These are phyloP conservation scores for Drosophila baimaii DNA, from an alignment of 1,140 invertebrate genomes.

Conservation along the genomic window DNA sequence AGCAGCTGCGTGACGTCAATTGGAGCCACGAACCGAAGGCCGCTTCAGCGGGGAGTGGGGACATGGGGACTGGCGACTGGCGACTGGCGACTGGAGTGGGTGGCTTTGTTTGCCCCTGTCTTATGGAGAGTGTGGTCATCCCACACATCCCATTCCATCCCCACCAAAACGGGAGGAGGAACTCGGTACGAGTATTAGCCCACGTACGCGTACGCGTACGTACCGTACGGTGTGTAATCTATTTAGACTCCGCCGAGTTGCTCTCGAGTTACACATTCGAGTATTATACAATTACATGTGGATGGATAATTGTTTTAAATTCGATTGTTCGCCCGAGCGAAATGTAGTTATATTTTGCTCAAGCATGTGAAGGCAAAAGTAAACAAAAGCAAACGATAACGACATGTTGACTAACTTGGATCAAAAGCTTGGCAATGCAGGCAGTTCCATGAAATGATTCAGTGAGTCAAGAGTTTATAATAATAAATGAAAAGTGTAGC, in stretches of 20 bases:
- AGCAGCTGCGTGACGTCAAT: conserved; percentile 73
- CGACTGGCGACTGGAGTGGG: conserved; percentile 3
- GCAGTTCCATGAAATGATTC: conserved; percentile 8
- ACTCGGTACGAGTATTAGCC: conserved; percentile 31
- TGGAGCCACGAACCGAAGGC: conserved; percentile 34
- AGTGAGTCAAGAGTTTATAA: neutral
- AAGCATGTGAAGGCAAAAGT: conserved; percentile 6
- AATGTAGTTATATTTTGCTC: conserved; percentile 21
- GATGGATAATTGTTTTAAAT: conserved; percentile 44
- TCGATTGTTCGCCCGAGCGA: conserved; percentile 13
- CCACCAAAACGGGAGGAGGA: conserved; percentile 13
- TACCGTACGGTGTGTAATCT: conserved; percentile 25
- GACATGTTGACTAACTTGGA: conserved; percentile 8
- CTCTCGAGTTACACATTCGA: conserved; percentile 17
- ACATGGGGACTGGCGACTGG: conserved; percentile 4
- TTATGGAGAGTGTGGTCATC: conserved; percentile 43
- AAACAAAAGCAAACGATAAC: conserved; percentile 14
- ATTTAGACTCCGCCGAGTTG: conserved; percentile 21
- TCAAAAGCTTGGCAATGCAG: neutral
- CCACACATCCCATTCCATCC: conserved; percentile 20
- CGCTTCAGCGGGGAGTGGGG: conserved; percentile 1
- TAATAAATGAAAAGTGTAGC: neutral
- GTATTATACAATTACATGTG: conserved; percentile 31
- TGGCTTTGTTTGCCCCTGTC: conserved; percentile 37
- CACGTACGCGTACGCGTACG: conserved; percentile 15